Evolutionary conservation across 2,888 invertebrate genomes (phyloP).

Genomic region (Drosophila leonis): DNA sequence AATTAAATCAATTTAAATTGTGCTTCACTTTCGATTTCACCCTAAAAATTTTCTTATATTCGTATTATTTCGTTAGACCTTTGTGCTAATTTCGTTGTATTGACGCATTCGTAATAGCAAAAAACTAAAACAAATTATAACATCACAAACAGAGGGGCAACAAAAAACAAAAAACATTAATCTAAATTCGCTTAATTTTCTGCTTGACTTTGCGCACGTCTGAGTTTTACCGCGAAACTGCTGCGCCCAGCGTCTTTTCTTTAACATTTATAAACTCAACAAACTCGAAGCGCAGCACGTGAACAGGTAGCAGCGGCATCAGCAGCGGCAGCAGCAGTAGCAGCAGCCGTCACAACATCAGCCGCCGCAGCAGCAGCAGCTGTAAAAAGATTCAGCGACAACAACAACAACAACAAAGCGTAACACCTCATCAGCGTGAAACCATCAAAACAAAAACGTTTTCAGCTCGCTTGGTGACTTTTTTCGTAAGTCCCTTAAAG

Average conservation of each 20-base stretch:
- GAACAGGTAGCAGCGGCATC: constrained; percentile 68
- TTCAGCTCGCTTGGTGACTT: constrained; percentile 49
- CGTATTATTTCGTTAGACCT: constrained; percentile 20
- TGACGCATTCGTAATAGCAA: constrained; percentile 26
- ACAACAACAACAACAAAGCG: constrained; percentile 24
- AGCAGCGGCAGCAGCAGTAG: constrained; percentile 12
- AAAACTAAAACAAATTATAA: constrained; percentile 14
- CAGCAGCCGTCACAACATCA: constrained; percentile 9
- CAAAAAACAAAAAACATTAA: constrained; percentile 47
- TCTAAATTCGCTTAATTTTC: constrained; percentile 53
- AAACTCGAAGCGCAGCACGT: constrained; percentile 60
- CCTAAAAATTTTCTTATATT: not conserved
- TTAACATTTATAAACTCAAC: constrained; percentile 76
- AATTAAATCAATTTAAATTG: constrained; percentile 3
- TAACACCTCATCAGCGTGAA: constrained; percentile 53
- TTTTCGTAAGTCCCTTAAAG: constrained; percentile 42
- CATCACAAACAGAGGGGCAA: constrained; percentile 6
- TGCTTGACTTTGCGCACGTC: constrained; percentile 60
- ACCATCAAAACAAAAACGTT: constrained; percentile 58
- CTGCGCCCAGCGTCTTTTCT: constrained; percentile 63
- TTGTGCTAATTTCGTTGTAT: constrained; percentile 18
- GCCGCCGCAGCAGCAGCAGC: constrained; percentile 26
- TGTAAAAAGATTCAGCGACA: constrained; percentile 38
- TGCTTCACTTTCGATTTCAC: constrained; percentile 3
- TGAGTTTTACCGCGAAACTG: constrained; percentile 71